These are phyloP conservation scores for Clarias laeviceps DNA, from an alignment of 2,797 vertebrate genomes.

Conservation along the genomic window DNA sequence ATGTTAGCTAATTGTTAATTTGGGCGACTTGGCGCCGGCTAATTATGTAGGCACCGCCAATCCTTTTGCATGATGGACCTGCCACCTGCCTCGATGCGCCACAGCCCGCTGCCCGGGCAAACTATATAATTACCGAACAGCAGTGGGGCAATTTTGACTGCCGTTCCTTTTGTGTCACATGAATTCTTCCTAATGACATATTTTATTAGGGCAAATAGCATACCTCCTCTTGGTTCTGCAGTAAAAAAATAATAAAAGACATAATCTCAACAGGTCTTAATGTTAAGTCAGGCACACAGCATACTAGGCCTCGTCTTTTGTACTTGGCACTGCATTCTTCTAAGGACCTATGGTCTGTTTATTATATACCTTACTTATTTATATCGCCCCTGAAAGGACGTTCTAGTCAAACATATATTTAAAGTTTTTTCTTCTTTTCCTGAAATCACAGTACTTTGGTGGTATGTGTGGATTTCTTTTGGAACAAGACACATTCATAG, in stretches of 20 bases:
- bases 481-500: background rate
- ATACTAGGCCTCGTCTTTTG: conserved; percentile 54
- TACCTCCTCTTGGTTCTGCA: conserved; percentile 76
- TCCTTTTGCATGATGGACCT: conserved; percentile 99
- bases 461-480: background rate
- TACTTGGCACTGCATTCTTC: conserved; percentile 55
- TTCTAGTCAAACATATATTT: conserved; percentile 67
- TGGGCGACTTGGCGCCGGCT: conserved; percentile 92
- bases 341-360: conserved; percentile 67
- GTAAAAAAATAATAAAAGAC: conserved; percentile 74
- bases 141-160: conserved; percentile 99
- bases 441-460: background rate
- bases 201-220: conserved; percentile 99
- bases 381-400: conserved; percentile 62
- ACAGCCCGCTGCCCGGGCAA: conserved; percentile 93
- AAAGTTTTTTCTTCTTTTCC: conserved; percentile 67
- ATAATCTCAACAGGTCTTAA: conserved; percentile 87
- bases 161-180: conserved; percentile 96
- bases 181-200: conserved; percentile 99
- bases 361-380: conserved; percentile 48
- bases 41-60: conserved; percentile 97
- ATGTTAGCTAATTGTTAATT: conserved; percentile 99
- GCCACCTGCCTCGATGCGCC: conserved; percentile 97
- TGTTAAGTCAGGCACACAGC: conserved; percentile 84
- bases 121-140: conserved; percentile 99